Evolutionary conservation across 2,888 invertebrate genomes (phyloP).

Genomic region (Patella pellucida): DNA sequence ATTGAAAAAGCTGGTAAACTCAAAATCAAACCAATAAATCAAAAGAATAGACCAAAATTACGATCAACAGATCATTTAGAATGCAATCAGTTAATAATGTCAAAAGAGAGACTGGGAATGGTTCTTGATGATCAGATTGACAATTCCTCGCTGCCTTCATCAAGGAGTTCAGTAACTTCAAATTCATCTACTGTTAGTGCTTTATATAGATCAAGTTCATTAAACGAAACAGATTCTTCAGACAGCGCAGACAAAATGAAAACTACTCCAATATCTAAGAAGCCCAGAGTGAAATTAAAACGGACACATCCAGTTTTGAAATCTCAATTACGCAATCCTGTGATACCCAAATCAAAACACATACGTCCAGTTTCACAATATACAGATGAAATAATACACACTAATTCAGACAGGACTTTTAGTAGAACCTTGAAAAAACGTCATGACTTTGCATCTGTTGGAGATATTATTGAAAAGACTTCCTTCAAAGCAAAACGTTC

Average conservation of each 20-base stretch:
- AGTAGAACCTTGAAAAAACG: background rate
- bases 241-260: background rate
- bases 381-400: background rate
- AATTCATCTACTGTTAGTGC: background rate
- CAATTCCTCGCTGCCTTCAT: background rate
- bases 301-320: background rate
- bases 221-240: background rate
- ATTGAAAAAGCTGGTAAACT: slow-evolving; percentile 14
- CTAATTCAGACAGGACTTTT: background rate
- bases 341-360: background rate
- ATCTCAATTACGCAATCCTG: background rate
- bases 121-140: background rate
- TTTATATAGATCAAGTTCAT: background rate
- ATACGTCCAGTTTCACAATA: background rate
- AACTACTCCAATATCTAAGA: background rate
- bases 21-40: slow-evolving; percentile 12
- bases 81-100: background rate
- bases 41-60: background rate
- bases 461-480: background rate
- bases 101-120: background rate
- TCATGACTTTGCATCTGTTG: background rate
- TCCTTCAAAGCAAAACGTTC: background rate
- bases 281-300: background rate
- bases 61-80: background rate
- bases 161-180: background rate